These are phyloP conservation scores for Tenthredo distinguenda DNA, from an alignment of 2,888 invertebrate genomes.

Conservation along the genomic window DNA sequence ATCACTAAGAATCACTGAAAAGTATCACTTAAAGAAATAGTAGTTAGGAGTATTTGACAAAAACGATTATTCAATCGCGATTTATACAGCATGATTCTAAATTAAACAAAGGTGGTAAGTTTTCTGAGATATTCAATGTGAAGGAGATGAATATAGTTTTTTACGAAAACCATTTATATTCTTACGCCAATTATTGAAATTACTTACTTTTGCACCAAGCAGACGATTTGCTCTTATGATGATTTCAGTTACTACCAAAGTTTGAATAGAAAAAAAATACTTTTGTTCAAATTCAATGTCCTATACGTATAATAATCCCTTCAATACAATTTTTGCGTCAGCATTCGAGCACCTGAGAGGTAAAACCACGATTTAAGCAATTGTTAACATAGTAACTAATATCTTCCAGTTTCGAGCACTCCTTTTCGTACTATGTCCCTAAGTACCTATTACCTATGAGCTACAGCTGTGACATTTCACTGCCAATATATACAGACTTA, in stretches of 20 bases:
- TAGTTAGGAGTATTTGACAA: slow-evolving; percentile 19
- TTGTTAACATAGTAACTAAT: not conserved
- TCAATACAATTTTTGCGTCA: not conserved
- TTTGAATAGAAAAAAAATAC: not conserved
- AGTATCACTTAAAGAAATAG: slow-evolving; percentile 48
- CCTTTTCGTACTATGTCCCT: slow-evolving; percentile 34
- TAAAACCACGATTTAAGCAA: not conserved
- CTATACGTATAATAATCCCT: not conserved
- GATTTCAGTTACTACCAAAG: not conserved
- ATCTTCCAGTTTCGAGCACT: not conserved
- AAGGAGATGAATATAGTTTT: not conserved
- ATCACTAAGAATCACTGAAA: slow-evolving; percentile 47
- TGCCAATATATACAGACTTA: slow-evolving; percentile 54
- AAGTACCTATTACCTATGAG: slow-evolving; percentile 50
- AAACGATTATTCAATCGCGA: not conserved
- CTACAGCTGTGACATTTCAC: slow-evolving; percentile 52
- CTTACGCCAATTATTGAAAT: not conserved
- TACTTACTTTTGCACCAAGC: not conserved
- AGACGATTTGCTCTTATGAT: not conserved
- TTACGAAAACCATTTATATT: not conserved
- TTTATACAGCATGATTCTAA: no score
- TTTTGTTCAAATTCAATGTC: not conserved
- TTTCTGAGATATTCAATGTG: not conserved
- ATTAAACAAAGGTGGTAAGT: not conserved
- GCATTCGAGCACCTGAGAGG: not conserved